phyloP scores from a whole-genome alignment of 2,888 invertebrate genomes.

The Eucera pruinosa region DNA sequence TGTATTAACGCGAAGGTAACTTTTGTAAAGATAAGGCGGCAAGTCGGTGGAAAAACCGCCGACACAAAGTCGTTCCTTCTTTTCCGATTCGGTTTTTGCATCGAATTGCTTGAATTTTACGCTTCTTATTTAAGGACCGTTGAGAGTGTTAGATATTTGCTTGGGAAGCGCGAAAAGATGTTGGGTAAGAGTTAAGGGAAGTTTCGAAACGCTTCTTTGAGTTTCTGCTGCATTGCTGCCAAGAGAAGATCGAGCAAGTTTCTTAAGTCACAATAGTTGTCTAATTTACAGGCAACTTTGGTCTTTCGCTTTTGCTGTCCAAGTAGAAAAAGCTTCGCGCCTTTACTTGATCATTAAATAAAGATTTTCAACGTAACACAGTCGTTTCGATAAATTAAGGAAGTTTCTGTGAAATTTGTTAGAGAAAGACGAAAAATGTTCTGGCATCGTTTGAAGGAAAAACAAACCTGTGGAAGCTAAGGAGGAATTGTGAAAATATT shows the following conservation, averaged over 20 bases:
- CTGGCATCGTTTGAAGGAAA: too few species aligned
- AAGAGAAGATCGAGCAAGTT: too few species aligned
- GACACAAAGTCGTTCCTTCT: not conserved
- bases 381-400: too few species aligned
- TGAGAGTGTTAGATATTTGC: not conserved
- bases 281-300: not conserved
- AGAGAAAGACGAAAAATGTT: too few species aligned
- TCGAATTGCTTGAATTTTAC: not conserved
- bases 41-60: not conserved
- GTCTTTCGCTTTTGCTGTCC: too few species aligned
- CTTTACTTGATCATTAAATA: not conserved
- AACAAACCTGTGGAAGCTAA: too few species aligned
- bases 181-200: not conserved
- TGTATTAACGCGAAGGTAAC: slow-evolving; percentile 36
- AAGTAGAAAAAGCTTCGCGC: too few species aligned
- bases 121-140: not conserved
- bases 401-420: too few species aligned
- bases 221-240: not conserved
- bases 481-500: too few species aligned
- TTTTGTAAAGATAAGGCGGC: not conserved
- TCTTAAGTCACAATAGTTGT: not conserved
- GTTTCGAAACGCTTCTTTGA: not conserved
- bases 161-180: not conserved
- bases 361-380: too few species aligned
- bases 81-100: not conserved